Evolutionary conservation across 92 coral and sea anemone genomes (phyloP).

Genomic region (Actinernus sp.): DNA sequence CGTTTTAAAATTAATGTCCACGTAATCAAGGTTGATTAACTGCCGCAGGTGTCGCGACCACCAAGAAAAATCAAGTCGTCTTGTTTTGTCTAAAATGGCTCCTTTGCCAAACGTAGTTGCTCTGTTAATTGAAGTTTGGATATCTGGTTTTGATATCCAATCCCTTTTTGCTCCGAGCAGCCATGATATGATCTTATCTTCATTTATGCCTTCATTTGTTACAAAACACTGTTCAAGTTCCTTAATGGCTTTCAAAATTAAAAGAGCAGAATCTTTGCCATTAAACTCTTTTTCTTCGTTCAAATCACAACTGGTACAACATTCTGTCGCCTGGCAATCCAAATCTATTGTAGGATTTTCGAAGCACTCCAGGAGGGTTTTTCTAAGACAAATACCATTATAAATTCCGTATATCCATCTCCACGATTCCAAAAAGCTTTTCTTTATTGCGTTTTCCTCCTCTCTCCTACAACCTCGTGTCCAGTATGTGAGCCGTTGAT

Average conservation of each 20-base stretch:
- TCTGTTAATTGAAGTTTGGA: constrained; percentile 23
- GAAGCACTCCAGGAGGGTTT: constrained; percentile 11
- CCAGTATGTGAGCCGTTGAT: constrained; percentile 54
- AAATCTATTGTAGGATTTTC: constrained; percentile 8
- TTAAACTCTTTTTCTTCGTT: constrained; percentile 10
- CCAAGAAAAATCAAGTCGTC: constrained; percentile 6
- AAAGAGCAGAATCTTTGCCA: background rate
- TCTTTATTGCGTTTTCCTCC: constrained; percentile 17
- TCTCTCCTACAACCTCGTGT: constrained; percentile 23
- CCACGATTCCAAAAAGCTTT: constrained; percentile 41
- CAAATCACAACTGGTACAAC: constrained; percentile 25
- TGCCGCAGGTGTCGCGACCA: constrained; percentile 3
- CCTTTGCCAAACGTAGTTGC: constrained; percentile 50
- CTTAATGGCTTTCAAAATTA: constrained; percentile 9
- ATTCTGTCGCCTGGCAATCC: constrained; percentile 16
- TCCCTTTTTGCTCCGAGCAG: constrained; percentile 42
- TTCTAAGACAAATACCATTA: too few relatives aligned
- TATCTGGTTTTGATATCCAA: constrained; percentile 29
- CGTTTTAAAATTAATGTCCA: constrained; percentile 7
- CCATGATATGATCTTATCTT: constrained; percentile 38
- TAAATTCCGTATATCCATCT: constrained; percentile 50
- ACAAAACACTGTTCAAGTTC: constrained; percentile 8
- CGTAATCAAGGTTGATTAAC: background rate
- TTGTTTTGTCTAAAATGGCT: background rate
- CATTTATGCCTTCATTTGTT: constrained; percentile 9